A percentile compares a stretch with the other conserved stretches of the same genome.
Evolutionary conservation across 2,888 invertebrate genomes (phyloP).

Genomic region (Nomada ferruginata): DNA sequence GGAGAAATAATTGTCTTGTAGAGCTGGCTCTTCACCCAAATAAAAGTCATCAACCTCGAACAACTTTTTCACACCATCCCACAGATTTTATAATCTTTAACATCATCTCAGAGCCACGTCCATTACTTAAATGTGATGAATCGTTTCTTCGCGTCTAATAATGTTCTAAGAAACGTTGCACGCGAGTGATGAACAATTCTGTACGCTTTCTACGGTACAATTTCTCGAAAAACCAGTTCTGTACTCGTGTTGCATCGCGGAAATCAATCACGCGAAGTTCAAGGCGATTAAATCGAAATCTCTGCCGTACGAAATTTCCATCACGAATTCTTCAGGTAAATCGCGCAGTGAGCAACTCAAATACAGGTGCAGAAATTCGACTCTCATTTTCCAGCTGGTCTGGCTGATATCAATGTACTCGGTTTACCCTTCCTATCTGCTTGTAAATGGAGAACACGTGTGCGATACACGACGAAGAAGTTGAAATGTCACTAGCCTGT

Average conservation of each 20-base stretch:
- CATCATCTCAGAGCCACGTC: background rate
- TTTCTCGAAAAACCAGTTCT: background rate
- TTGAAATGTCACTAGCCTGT: conserved; percentile 37
- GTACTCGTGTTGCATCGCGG: background rate
- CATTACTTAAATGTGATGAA: conserved; percentile 21
- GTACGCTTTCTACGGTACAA: background rate
- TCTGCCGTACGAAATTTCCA: background rate
- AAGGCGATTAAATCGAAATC: background rate
- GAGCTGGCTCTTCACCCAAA: too few relatives aligned
- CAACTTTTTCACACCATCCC: background rate
- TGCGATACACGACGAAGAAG: conserved; percentile 24
- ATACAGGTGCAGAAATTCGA: conserved; percentile 54
- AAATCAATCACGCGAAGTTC: conserved; percentile 1
- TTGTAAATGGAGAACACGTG: conserved; percentile 48
- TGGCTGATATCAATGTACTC: conserved; percentile 45
- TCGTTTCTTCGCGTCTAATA: background rate
- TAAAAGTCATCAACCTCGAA: too few relatives aligned
- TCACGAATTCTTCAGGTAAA: conserved; percentile 20
- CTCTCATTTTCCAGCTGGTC: conserved; percentile 23
- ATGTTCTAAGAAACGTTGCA: background rate
- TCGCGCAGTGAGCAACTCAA: conserved; percentile 46
- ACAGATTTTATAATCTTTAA: background rate
- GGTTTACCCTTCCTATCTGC: conserved; percentile 46
- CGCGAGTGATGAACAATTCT: background rate
- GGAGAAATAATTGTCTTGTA: too few relatives aligned